Percentiles rank a stretch among this genome's conserved stretches.
Evolutionary conservation across 2,113 vertebrate species (phyloP).

Genomic region (Pedetes capensis): DNA sequence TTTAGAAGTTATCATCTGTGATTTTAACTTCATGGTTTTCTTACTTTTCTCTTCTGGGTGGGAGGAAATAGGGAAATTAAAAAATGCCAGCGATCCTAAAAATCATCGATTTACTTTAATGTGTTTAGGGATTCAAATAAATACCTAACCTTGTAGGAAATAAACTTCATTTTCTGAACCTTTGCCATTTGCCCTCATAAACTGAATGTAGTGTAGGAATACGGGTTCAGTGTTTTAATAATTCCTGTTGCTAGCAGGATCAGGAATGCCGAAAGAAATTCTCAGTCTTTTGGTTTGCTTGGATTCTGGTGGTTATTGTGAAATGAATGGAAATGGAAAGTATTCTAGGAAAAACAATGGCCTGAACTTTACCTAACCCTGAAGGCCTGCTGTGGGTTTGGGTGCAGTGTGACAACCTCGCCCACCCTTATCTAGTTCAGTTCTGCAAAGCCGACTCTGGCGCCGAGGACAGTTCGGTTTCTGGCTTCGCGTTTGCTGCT

Average conservation of each 20-base stretch:
- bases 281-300: conserved; percentile 59
- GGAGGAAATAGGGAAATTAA: not conserved
- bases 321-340: conserved; percentile 60
- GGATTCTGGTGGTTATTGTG: conserved; percentile 43
- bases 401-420: not conserved
- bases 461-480: not conserved
- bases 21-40: conserved; percentile 24
- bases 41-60: not conserved
- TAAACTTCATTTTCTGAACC: conserved; percentile 3
- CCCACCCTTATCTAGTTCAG: conserved; percentile 32
- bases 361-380: conserved; percentile 52
- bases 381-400: not conserved
- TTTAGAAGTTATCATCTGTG: conserved; percentile 34
- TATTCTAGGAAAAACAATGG: conserved; percentile 58
- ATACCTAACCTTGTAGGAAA: not conserved
- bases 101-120: conserved; percentile 14
- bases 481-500: not conserved
- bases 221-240: conserved; percentile 31
- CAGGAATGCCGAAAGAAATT: conserved; percentile 11
- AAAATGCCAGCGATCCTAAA: conserved; percentile 11
- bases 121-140: not conserved
- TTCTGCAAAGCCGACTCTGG: not conserved
- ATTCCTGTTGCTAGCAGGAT: conserved; percentile 30
- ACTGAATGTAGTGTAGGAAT: not conserved
- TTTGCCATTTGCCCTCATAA: not conserved